Evolutionary conservation across 1,140 invertebrate genomes (phyloP).

Genomic region (Drosophila carrolli): DNA sequence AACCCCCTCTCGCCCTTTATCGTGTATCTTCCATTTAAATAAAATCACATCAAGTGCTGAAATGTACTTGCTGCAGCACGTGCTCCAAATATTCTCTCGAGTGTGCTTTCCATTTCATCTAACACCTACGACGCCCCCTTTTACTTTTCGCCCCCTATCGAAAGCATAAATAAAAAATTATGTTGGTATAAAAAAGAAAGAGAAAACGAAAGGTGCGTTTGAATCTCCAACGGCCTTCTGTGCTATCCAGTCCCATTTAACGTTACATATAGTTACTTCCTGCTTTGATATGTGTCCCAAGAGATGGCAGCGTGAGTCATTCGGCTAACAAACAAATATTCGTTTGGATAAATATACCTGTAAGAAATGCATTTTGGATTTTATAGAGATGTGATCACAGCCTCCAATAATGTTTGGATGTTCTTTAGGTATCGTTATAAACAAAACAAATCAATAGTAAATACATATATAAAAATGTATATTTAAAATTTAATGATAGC

Average conservation of each 20-base stretch:
- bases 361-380: background rate
- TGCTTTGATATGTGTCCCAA: conserved; percentile 35
- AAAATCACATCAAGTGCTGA: conserved; percentile 74
- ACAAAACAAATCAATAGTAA: too few relatives aligned
- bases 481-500: too few relatives aligned
- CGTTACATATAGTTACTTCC: conserved; percentile 72
- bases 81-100: conserved; percentile 78
- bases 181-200: conserved; percentile 38
- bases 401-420: too few relatives aligned
- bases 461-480: too few relatives aligned
- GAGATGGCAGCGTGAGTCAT: conserved; percentile 54
- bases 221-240: conserved; percentile 30
- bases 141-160: conserved; percentile 3
- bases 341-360: background rate
- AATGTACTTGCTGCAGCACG: conserved; percentile 59
- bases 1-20: conserved; percentile 1
- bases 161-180: conserved; percentile 76
- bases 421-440: too few relatives aligned
- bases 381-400: background rate
- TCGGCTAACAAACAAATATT: conserved; percentile 19
- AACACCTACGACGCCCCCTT: conserved; percentile 34
- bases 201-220: conserved; percentile 63
- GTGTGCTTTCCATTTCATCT: conserved; percentile 81
- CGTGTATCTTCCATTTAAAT: conserved; percentile 52
- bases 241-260: conserved; percentile 50